These are phyloP conservation scores for Pelobates fuscus DNA, from an alignment of 2,113 vertebrate species.

Conservation along the genomic window DNA sequence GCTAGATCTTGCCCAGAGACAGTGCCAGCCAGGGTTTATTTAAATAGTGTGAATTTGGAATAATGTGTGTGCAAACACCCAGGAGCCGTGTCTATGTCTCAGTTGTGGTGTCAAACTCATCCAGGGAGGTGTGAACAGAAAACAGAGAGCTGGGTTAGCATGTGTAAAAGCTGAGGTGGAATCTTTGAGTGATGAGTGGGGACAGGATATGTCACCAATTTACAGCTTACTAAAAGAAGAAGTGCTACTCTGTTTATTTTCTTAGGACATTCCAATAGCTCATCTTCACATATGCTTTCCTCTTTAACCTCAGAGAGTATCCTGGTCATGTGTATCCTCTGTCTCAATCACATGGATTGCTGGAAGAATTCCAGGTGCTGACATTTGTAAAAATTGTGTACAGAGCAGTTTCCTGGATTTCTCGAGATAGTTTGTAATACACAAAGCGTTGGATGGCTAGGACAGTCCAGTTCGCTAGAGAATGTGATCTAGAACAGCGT, in stretches of 20 bases:
- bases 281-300: slow-evolving; percentile 35
- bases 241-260: slow-evolving; percentile 61
- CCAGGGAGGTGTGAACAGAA: background rate
- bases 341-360: no score
- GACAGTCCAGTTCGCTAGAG: no score
- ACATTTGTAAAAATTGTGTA: no score
- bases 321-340: background rate
- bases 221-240: slow-evolving; percentile 55
- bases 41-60: slow-evolving; percentile 7
- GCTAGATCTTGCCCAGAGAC: background rate
- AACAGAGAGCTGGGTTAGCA: slow-evolving; percentile 51
- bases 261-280: slow-evolving; percentile 22
- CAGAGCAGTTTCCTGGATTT: no score
- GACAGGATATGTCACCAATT: slow-evolving; percentile 51
- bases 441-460: no score
- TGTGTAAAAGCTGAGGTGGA: slow-evolving; percentile 53
- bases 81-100: slow-evolving; percentile 41
- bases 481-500: no score
- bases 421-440: no score
- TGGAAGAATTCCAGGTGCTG: no score
- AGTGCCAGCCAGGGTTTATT: background rate
- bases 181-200: slow-evolving; percentile 53
- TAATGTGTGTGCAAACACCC: slow-evolving; percentile 9
- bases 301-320: slow-evolving; percentile 3
- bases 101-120: slow-evolving; percentile 54